These are phyloP conservation scores for Lagenorhynchus albirostris DNA, from an alignment of 2,113 vertebrate species.

Conservation along the genomic window DNA sequence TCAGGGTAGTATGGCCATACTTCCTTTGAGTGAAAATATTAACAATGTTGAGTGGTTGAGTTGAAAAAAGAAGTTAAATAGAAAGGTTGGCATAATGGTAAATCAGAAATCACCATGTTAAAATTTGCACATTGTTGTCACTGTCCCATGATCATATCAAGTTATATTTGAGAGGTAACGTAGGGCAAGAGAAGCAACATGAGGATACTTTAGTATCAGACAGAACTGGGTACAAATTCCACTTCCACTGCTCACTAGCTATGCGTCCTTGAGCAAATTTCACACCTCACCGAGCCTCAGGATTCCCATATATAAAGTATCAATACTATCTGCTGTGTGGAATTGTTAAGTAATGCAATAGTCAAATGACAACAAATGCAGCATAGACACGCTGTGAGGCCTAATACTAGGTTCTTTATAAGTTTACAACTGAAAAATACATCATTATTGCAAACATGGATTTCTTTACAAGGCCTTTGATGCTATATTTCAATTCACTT, in stretches of 20 bases:
- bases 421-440: background rate
- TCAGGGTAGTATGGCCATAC: background rate
- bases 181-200: background rate
- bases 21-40: background rate
- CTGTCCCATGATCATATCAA: background rate
- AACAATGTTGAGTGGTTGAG: background rate
- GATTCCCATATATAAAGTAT: background rate
- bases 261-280: background rate
- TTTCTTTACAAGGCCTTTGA: background rate
- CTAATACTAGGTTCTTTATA: background rate
- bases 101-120: background rate
- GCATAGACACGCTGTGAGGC: background rate
- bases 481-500: background rate
- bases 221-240: background rate
- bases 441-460: background rate
- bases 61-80: background rate
- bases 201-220: background rate
- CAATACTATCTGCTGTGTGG: background rate
- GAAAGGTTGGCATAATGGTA: background rate
- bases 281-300: background rate
- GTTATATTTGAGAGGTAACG: background rate
- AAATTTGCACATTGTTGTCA: background rate
- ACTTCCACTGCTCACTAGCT: background rate
- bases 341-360: background rate
- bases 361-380: background rate